Evolutionary conservation across 2,888 invertebrate species (phyloP).

Genomic region (Crossocerus cetratus): DNA sequence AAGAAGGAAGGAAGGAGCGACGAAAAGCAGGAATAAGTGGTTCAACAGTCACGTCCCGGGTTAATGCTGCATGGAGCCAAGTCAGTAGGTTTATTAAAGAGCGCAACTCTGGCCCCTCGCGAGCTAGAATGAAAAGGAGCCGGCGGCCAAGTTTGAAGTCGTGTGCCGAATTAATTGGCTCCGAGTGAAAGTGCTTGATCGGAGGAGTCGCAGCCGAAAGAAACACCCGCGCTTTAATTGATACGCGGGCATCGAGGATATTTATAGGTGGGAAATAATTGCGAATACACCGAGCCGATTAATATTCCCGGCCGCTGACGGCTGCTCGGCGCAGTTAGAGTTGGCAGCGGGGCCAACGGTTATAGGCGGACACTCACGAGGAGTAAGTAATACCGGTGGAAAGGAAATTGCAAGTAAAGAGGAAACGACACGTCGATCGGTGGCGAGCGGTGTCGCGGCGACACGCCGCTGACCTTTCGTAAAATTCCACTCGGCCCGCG

Average conservation of each 20-base stretch:
- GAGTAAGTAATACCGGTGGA: too few relatives aligned
- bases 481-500: slow-evolving; percentile 44
- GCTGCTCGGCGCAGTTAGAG: too few relatives aligned
- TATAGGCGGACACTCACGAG: too few relatives aligned
- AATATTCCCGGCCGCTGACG: too few relatives aligned
- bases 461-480: slow-evolving; percentile 41
- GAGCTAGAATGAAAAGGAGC: slow-evolving; percentile 56
- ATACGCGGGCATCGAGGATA: background rate
- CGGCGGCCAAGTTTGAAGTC: slow-evolving; percentile 50
- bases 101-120: slow-evolving; percentile 10
- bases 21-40: slow-evolving; percentile 55
- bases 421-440: background rate
- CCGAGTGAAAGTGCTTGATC: slow-evolving; percentile 13
- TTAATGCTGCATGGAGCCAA: slow-evolving; percentile 72
- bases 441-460: slow-evolving; percentile 21
- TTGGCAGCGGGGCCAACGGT: too few relatives aligned
- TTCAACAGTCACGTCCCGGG: slow-evolving; percentile 69
- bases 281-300: too few relatives aligned
- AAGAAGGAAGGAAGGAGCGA: slow-evolving; percentile 43
- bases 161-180: slow-evolving; percentile 56
- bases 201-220: slow-evolving; percentile 12
- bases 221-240: background rate
- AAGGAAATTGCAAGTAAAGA: too few relatives aligned
- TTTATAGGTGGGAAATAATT: too few relatives aligned
- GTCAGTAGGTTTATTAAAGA: slow-evolving; percentile 71